Conservation (phyloP, 2,113 vertebrate species). For the Psittacula cyanocephala region DNA sequence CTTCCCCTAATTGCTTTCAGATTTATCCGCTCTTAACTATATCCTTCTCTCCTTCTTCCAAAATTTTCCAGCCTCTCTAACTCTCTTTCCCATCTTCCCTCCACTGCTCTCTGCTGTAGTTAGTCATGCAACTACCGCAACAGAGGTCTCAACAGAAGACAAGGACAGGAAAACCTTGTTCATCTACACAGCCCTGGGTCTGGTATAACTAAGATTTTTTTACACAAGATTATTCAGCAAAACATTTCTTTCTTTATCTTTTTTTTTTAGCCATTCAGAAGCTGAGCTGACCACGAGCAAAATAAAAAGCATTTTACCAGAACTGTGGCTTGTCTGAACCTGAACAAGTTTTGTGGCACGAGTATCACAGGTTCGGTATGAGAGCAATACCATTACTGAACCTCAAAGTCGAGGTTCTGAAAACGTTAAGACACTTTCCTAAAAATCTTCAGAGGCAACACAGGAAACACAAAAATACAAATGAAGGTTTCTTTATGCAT, state of each 20-base stretch:
- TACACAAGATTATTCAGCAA: not conserved
- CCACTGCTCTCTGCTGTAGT: not conserved
- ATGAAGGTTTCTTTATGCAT: not conserved
- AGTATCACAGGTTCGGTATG: not conserved
- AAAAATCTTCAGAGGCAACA: not conserved
- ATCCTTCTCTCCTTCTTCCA: not conserved
- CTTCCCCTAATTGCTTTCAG: not conserved
- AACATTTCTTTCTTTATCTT: not conserved
- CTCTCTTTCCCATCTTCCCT: not conserved
- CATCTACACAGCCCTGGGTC: not conserved
- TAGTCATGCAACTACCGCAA: not conserved
- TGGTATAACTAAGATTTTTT: not conserved
- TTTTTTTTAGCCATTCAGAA: not conserved
- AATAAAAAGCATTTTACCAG: not conserved
- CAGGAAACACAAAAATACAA: not conserved
- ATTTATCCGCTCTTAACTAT: not conserved
- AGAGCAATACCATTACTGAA: not conserved
- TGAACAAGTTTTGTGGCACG: not conserved
- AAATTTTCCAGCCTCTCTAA: not conserved
- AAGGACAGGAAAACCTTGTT: not conserved
- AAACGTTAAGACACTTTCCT: not conserved
- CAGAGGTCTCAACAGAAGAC: not conserved
- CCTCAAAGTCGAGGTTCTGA: not conserved
- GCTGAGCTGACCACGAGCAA: not conserved
- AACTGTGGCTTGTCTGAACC: not conserved